Percentiles rank a stretch among this genome's conserved stretches.
phyloP scores from a whole-genome alignment of 2,113 vertebrate species.

The Tachysurus vachellii region DNA sequence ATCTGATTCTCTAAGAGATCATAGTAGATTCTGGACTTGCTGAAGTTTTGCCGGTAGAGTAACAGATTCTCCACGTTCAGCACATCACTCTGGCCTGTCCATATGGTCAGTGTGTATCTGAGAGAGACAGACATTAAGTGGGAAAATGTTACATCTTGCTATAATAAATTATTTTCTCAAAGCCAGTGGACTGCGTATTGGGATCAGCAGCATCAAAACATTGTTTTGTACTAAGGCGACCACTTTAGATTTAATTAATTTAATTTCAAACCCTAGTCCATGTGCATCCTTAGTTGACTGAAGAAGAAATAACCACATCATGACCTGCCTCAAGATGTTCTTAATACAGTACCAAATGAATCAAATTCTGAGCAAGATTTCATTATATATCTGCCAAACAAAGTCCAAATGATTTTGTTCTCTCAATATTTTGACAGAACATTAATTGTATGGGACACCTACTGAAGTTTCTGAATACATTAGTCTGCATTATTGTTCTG shows the following conservation, averaged over 20 bases:
- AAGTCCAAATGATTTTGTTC: neutral
- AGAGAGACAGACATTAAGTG: neutral
- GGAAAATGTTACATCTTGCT: neutral
- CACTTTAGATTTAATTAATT: too few relatives aligned
- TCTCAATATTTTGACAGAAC: neutral
- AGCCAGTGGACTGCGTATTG: neutral
- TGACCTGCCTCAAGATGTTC: neutral
- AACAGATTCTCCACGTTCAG: slow-evolving; percentile 80
- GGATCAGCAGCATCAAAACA: neutral
- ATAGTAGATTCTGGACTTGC: slow-evolving; percentile 82
- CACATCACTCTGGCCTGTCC: slow-evolving; percentile 80
- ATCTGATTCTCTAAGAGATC: slow-evolving; percentile 83
- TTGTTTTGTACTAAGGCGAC: neutral
- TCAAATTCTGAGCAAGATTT: neutral
- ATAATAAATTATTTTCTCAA: neutral
- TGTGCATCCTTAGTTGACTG: neutral
- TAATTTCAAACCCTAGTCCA: neutral
- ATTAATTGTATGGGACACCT: neutral
- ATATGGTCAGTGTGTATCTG: slow-evolving; percentile 90
- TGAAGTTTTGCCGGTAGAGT: slow-evolving; percentile 75
- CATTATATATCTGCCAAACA: neutral
- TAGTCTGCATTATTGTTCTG: neutral
- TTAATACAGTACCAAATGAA: neutral
- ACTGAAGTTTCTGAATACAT: neutral
- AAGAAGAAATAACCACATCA: neutral